These are phyloP conservation scores for Eulacestoma nigropectus DNA, from an alignment of 2,113 vertebrate genomes.

Conservation along the genomic window DNA sequence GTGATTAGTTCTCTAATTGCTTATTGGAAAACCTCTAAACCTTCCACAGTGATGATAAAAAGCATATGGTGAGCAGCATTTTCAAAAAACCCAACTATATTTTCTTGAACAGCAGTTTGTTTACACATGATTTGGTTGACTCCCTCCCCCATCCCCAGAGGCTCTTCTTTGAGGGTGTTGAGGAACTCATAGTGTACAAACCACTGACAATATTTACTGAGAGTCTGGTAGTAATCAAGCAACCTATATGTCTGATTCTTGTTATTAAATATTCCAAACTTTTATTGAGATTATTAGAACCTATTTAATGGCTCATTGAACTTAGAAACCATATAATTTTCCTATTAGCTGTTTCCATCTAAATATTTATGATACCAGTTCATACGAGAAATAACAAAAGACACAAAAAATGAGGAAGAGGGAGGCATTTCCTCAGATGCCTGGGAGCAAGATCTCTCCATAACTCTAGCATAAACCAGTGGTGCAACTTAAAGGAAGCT, in stretches of 20 bases:
- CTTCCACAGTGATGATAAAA: neutral
- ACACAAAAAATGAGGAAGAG: neutral
- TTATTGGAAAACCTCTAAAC: neutral
- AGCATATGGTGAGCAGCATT: neutral
- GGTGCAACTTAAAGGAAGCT: slow-evolving; percentile 20
- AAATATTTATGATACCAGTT: slow-evolving; percentile 47
- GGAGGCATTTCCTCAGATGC: neutral
- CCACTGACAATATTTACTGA: slow-evolving; percentile 3
- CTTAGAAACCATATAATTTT: slow-evolving; percentile 49
- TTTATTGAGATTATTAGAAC: slow-evolving; percentile 52
- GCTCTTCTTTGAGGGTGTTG: neutral
- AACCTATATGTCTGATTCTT: slow-evolving; percentile 11
- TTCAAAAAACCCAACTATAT: neutral
- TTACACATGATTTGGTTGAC: neutral
- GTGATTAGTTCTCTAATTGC: neutral
- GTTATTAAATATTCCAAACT: slow-evolving; percentile 47
- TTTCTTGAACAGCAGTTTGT: neutral
- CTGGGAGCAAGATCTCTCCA: neutral
- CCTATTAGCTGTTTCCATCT: slow-evolving; percentile 29
- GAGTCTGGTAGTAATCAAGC: slow-evolving; percentile 3
- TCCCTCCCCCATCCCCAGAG: neutral
- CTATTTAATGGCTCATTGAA: slow-evolving; percentile 54
- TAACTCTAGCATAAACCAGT: slow-evolving; percentile 26
- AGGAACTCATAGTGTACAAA: neutral
- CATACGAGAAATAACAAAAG: neutral